Percentiles rank a stretch among this genome's conserved stretches.
phyloP scores from a whole-genome alignment of 2,113 vertebrate genomes.

The Pampusana beccarii region DNA sequence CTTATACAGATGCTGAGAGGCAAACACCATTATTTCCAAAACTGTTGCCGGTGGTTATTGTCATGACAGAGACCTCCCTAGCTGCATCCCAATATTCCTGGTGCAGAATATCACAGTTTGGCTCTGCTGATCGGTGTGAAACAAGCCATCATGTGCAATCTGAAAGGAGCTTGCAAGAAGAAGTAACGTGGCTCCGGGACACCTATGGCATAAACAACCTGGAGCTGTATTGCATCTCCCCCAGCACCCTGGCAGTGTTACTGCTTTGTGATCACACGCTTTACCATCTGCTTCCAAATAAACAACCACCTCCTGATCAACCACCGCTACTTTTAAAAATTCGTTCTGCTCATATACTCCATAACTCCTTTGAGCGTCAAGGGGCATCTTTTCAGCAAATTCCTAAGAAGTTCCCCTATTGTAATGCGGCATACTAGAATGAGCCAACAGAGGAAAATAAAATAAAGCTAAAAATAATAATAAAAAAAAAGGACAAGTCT shows the following conservation, averaged over 20 bases:
- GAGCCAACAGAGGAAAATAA: not conserved
- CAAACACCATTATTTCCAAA: not conserved
- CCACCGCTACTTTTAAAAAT: not conserved
- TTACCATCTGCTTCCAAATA: not conserved
- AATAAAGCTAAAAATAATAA: too few relatives aligned
- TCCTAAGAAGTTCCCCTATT: not conserved
- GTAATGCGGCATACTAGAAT: not conserved
- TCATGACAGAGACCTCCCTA: not conserved
- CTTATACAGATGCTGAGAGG: not conserved
- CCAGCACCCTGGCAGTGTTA: not conserved
- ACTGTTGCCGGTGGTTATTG: not conserved
- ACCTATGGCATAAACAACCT: not conserved
- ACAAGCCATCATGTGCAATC: not conserved
- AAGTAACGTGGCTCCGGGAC: not conserved
- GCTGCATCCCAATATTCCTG: accelerated
- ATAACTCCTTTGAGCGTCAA: not conserved
- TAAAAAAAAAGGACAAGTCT: not conserved
- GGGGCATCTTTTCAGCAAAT: not conserved
- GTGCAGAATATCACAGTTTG: not conserved
- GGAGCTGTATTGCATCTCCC: not conserved
- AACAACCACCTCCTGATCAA: not conserved
- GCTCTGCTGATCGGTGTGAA: not conserved
- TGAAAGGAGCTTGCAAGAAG: not conserved
- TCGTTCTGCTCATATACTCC: not conserved
- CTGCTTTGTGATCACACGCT: not conserved